phyloP scores from a whole-genome alignment of 2,888 invertebrate species.

The Agrenia bidenticulata region DNA sequence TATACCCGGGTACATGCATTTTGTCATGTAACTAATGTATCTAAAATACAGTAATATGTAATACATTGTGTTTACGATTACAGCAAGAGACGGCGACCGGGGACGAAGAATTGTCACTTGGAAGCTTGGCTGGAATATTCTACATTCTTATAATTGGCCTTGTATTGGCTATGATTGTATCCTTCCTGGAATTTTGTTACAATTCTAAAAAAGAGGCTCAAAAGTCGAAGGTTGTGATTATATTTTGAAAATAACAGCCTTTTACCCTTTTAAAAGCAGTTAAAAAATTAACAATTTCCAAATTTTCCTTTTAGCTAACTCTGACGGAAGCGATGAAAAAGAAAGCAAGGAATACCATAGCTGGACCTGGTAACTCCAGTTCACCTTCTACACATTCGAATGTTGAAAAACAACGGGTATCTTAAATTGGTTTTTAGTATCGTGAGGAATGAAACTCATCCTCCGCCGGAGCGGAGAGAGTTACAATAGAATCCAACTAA shows the following conservation, averaged over 20 bases:
- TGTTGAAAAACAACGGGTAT: no score
- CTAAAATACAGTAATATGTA: not conserved
- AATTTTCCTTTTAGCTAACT: constrained; percentile 67
- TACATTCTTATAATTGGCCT: constrained; percentile 96
- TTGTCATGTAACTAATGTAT: no score
- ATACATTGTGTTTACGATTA: constrained; percentile 7
- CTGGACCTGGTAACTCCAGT: constrained; percentile 58
- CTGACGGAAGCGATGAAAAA: constrained; percentile 82
- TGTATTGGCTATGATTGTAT: constrained; percentile 84
- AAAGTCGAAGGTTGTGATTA: constrained; percentile 66
- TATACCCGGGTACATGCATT: no score
- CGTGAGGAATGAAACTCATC: no score
- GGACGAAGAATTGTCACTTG: constrained; percentile 79
- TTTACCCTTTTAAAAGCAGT: not conserved
- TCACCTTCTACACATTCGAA: not conserved
- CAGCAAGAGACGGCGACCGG: constrained; percentile 57
- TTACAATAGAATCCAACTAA: no score
- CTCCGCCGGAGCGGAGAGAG: no score
- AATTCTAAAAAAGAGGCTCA: constrained; percentile 79
- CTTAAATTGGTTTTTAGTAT: no score
- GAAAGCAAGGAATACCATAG: constrained; percentile 79
- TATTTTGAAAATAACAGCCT: not conserved
- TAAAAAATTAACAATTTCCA: not conserved
- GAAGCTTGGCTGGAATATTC: constrained; percentile 97
- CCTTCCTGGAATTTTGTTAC: constrained; percentile 92